Conservation (phyloP, 2,888 invertebrate species). For the Tetheella fluctuosa region DNA sequence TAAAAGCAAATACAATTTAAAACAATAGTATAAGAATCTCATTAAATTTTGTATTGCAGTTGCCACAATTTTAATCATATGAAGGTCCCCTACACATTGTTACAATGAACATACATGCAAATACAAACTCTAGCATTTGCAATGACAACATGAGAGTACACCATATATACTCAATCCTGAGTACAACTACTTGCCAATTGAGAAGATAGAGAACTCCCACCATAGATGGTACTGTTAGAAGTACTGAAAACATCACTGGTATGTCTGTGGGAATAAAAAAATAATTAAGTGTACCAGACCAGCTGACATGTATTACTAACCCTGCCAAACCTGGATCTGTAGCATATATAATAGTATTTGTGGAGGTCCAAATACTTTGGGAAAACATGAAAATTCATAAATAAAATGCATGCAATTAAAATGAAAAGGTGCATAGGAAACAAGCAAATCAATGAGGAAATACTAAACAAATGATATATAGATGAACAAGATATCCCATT, state of each 20-base stretch:
- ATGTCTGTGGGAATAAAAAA: conserved; percentile 83
- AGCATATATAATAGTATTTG: neutral
- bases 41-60: neutral
- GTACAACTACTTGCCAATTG: conserved; percentile 93
- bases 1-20: neutral
- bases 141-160: conserved; percentile 93
- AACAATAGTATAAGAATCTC: neutral
- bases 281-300: neutral
- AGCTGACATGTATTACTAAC: neutral
- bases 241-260: conserved; percentile 92
- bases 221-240: conserved; percentile 93
- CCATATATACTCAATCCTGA: conserved; percentile 94
- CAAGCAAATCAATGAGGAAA: too few species aligned
- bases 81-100: conserved; percentile 86
- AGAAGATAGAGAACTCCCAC: conserved; percentile 94
- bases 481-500: too few species aligned
- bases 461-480: too few species aligned
- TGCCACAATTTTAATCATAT: conserved; percentile 69
- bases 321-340: neutral
- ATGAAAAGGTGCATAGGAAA: too few species aligned
- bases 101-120: conserved; percentile 90
- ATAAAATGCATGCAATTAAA: too few species aligned
- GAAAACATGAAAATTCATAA: too few species aligned
- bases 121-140: conserved; percentile 91
- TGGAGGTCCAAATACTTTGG: neutral